phyloP scores from a whole-genome alignment of 2,888 invertebrate species.

The Nebria salina region DNA sequence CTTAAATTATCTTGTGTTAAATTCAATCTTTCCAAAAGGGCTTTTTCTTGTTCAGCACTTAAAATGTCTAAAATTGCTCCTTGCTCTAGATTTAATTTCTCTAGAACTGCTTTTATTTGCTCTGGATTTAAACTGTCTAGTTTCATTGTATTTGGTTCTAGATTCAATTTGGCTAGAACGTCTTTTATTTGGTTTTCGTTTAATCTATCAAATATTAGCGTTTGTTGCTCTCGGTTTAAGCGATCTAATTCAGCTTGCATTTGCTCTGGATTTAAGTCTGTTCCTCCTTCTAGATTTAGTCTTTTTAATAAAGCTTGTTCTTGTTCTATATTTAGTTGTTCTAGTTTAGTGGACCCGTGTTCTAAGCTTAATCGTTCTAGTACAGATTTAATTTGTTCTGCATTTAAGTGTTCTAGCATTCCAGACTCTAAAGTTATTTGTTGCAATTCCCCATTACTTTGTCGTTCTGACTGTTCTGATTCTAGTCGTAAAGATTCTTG shows the following conservation, averaged over 20 bases:
- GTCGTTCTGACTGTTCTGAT: too few relatives aligned
- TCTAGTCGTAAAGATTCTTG: slow-evolving; percentile 13
- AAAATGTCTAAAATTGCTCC: neutral
- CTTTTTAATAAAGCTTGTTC: neutral
- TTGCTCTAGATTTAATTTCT: neutral
- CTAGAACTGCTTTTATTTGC: neutral
- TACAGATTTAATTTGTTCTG: neutral
- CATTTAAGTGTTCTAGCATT: neutral
- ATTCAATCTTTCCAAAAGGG: neutral
- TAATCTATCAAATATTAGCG: slow-evolving; percentile 6
- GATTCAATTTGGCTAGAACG: neutral
- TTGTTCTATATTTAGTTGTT: slow-evolving; percentile 49
- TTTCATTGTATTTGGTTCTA: neutral
- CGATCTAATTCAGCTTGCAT: slow-evolving; percentile 16
- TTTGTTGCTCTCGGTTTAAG: neutral
- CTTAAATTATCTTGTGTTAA: neutral
- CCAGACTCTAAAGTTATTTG: neutral
- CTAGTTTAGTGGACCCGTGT: slow-evolving; percentile 51
- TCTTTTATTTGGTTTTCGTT: neutral
- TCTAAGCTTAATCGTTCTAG: slow-evolving; percentile 6
- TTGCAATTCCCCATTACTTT: neutral
- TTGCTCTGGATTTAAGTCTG: slow-evolving; percentile 21
- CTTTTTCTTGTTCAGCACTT: neutral
- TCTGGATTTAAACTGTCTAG: neutral
- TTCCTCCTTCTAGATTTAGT: neutral